A percentile compares a stretch with the other conserved stretches of the same genome.
Conservation (phyloP, 2,888 invertebrate genomes). For the Acronicta alni region DNA sequence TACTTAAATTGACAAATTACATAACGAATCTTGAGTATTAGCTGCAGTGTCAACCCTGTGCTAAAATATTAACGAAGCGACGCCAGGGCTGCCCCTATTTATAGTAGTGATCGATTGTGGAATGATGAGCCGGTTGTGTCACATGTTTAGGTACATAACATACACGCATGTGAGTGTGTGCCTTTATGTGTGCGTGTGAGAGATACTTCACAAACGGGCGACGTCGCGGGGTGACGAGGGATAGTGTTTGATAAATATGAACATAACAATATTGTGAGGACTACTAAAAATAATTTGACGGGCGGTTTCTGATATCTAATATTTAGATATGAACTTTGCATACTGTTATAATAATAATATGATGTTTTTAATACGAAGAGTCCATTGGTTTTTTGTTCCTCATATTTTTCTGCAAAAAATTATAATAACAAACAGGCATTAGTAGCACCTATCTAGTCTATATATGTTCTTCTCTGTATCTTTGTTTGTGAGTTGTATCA, state of each 20-base stretch:
- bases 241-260: conserved; percentile 35
- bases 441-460: too few species aligned
- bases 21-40: background rate
- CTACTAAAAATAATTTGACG: conserved; percentile 2
- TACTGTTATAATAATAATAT: too few species aligned
- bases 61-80: conserved; percentile 35
- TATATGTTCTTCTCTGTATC: too few species aligned
- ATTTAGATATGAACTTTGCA: background rate
- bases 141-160: conserved; percentile 2
- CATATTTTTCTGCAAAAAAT: too few species aligned
- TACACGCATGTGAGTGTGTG: background rate
- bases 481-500: too few species aligned
- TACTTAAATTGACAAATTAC: background rate
- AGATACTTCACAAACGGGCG: conserved; percentile 17
- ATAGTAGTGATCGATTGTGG: conserved; percentile 56
- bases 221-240: conserved; percentile 25
- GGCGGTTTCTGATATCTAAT: background rate
- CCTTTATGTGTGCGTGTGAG: conserved; percentile 8
- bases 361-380: too few species aligned
- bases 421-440: too few species aligned
- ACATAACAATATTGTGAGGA: conserved; percentile 15
- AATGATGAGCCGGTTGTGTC: conserved; percentile 24
- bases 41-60: conserved; percentile 25
- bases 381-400: too few species aligned
- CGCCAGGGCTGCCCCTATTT: conserved; percentile 58